These are phyloP conservation scores for Loris lydekkerianus DNA, from an alignment of 2,797 vertebrate genomes.

Conservation along the genomic window DNA sequence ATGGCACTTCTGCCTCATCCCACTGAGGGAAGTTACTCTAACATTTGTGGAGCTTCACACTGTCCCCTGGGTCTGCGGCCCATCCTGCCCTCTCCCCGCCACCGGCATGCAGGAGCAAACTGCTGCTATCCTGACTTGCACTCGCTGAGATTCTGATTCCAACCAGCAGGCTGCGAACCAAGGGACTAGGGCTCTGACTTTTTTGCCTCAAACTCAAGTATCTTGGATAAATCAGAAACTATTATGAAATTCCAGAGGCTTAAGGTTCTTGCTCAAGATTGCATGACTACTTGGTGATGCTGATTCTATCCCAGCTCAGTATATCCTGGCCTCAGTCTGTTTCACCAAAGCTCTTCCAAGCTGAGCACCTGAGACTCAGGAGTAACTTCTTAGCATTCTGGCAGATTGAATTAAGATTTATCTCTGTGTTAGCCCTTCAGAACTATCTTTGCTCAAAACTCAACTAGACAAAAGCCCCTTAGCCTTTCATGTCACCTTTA, in stretches of 20 bases:
- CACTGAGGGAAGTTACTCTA: neutral
- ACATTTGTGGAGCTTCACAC: neutral
- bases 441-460: neutral
- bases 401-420: neutral
- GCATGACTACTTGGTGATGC: neutral
- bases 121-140: fast-evolving
- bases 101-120: neutral
- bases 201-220: neutral
- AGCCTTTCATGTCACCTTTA: neutral
- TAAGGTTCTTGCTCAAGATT: neutral
- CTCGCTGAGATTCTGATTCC: neutral
- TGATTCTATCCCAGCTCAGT: neutral
- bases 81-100: neutral
- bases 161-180: neutral
- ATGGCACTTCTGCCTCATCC: neutral
- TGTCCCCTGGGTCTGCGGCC: neutral
- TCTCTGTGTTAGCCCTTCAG: neutral
- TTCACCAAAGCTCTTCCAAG: neutral
- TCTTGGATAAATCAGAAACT: neutral
- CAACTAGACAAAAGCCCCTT: neutral
- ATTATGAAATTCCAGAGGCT: neutral
- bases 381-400: neutral
- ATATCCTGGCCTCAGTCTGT: neutral
- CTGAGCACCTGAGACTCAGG: neutral
- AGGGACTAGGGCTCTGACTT: neutral